phyloP scores from a whole-genome alignment of 2,888 invertebrate genomes.

The Drosophila prolongata region DNA sequence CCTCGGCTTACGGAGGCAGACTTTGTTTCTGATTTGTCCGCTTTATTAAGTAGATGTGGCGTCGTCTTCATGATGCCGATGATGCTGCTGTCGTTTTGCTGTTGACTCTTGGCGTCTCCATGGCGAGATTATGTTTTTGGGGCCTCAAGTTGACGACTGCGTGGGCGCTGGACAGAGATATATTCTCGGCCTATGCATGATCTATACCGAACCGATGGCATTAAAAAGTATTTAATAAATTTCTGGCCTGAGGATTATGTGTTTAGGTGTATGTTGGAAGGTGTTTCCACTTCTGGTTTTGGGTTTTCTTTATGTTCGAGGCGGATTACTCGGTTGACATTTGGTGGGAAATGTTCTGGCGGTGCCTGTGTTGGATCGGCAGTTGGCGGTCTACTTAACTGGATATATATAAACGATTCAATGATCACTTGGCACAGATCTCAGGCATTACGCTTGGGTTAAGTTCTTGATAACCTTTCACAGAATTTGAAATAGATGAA shows the following conservation, averaged over 20 bases:
- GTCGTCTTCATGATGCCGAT: slow-evolving; percentile 19
- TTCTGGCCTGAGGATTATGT: slow-evolving; percentile 64
- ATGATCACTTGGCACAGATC: slow-evolving; percentile 51
- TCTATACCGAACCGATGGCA: slow-evolving; percentile 47
- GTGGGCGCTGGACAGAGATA: slow-evolving; percentile 60
- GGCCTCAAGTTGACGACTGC: slow-evolving; percentile 52
- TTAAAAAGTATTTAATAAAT: slow-evolving; percentile 76
- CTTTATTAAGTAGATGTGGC: slow-evolving; percentile 70
- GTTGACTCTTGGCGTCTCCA: slow-evolving; percentile 50
- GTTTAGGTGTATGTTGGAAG: slow-evolving; percentile 43
- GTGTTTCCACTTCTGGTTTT: slow-evolving; percentile 37
- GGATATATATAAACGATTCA: slow-evolving; percentile 65
- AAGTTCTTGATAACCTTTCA: slow-evolving; percentile 46
- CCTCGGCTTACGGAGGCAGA: slow-evolving; percentile 28
- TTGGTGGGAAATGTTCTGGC: slow-evolving; percentile 73
- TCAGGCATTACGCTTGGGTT: slow-evolving; percentile 36
- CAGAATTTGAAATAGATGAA: slow-evolving; percentile 23
- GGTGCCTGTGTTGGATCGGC: slow-evolving; percentile 28
- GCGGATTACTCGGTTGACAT: slow-evolving; percentile 61
- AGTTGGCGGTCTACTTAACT: slow-evolving; percentile 44
- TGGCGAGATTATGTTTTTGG: slow-evolving; percentile 51
- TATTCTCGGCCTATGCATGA: slow-evolving; percentile 38
- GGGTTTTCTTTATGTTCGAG: slow-evolving; percentile 25
- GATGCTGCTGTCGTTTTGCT: slow-evolving; percentile 4
- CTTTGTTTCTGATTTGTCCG: slow-evolving; percentile 76